A percentile compares a stretch with the other conserved stretches of the same genome.
Conservation (phyloP, 92 coral and sea anemone species). For the Phenganax stokvisi region DNA sequence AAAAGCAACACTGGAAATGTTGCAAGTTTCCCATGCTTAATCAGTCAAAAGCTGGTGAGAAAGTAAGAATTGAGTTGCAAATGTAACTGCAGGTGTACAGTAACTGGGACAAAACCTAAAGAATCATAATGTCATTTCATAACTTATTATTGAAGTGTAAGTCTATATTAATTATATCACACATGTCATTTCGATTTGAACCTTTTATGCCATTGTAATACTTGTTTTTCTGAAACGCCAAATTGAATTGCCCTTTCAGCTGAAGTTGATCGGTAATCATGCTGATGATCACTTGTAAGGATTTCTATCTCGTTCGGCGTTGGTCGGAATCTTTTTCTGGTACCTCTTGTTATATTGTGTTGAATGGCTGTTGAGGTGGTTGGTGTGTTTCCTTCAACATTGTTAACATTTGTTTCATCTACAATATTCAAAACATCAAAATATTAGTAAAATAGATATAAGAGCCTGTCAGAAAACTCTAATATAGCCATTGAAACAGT, state of each 20-base stretch:
- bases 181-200: neutral
- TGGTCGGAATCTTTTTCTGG: slow-evolving; percentile 36
- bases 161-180: neutral
- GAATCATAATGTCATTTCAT: too few species aligned
- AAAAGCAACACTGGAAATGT: slow-evolving; percentile 36
- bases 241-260: slow-evolving; percentile 20
- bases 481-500: too few species aligned
- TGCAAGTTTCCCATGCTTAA: slow-evolving; percentile 27
- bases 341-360: neutral
- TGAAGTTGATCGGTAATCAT: slow-evolving; percentile 9
- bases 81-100: too few species aligned
- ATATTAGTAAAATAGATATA: neutral
- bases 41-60: slow-evolving; percentile 24
- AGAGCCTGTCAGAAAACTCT: too few species aligned
- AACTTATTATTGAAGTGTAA: neutral
- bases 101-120: too few species aligned
- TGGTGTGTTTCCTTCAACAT: neutral
- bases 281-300: slow-evolving; percentile 32
- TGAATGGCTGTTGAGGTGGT: neutral
- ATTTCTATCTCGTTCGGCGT: slow-evolving; percentile 21
- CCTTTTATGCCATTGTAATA: slow-evolving; percentile 1
- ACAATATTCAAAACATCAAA: neutral
- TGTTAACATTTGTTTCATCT: neutral
- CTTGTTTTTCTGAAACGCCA: slow-evolving; percentile 11
- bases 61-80: neutral